phyloP scores from a whole-genome alignment of 2,797 vertebrate species.

The Labroides dimidiatus region DNA sequence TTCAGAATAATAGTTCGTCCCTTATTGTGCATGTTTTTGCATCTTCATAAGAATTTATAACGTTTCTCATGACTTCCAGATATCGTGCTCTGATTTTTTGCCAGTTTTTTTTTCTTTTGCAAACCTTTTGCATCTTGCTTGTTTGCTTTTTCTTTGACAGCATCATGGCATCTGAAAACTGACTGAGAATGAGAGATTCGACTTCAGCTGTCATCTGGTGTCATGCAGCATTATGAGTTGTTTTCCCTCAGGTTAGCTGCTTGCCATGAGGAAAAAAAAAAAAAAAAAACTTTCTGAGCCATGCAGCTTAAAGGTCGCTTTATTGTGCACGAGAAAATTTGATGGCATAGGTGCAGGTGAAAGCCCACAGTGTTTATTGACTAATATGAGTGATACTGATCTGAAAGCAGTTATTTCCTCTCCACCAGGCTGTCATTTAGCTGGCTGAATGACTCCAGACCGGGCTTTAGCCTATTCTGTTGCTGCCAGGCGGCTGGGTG shows the following conservation, averaged over 20 bases:
- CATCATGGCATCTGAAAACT: conserved; percentile 34
- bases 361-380: conserved; percentile 67
- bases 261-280: conserved; percentile 44
- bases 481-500: conserved; percentile 65
- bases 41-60: not conserved
- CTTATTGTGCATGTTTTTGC: not conserved
- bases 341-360: conserved; percentile 59
- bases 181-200: conserved; percentile 40
- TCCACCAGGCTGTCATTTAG: conserved; percentile 69
- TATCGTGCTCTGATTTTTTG: conserved; percentile 8
- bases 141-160: conserved; percentile 31
- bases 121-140: conserved; percentile 6
- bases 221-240: conserved; percentile 40
- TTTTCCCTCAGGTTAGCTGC: conserved; percentile 51
- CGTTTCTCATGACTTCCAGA: not conserved
- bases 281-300: conserved; percentile 32
- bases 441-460: conserved; percentile 65
- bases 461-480: conserved; percentile 68
- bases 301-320: conserved; percentile 46
- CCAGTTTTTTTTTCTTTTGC: conserved; percentile 7
- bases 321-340: conserved; percentile 55
- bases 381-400: conserved; percentile 77
- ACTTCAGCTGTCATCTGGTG: conserved; percentile 45
- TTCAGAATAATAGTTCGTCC: not conserved
- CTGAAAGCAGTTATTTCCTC: conserved; percentile 75